These are phyloP conservation scores for Melanotaenia boesemani DNA, from an alignment of 2,797 vertebrate genomes.

Conservation along the genomic window DNA sequence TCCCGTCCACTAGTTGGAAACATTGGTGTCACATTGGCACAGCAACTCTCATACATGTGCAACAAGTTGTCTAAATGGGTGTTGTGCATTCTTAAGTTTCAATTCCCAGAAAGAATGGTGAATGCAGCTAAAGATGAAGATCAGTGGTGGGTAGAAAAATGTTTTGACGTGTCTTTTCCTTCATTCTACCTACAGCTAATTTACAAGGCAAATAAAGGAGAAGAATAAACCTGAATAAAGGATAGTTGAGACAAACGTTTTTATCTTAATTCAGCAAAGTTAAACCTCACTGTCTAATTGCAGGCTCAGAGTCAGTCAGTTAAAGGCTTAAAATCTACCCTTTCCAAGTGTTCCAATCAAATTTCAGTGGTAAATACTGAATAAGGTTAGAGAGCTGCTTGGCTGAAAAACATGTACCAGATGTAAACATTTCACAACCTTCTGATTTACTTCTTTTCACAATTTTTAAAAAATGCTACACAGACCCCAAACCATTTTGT, in stretches of 20 bases:
- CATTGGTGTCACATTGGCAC: conserved; percentile 7
- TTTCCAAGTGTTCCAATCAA: conserved; percentile 6
- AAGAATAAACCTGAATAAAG: background rate
- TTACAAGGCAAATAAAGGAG: background rate
- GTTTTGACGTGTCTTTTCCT: background rate
- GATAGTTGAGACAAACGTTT: background rate
- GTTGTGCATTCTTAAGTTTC: conserved; percentile 41
- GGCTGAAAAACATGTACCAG: conserved; percentile 18
- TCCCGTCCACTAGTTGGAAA: conserved; percentile 2
- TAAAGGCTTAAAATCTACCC: background rate
- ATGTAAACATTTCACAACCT: conserved; percentile 39
- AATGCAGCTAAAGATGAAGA: conserved; percentile 12
- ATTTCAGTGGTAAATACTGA: conserved; percentile 18
- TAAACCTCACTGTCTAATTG: background rate
- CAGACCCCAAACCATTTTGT: conserved; percentile 38
- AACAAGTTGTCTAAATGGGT: conserved; percentile 11
- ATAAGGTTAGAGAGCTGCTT: conserved; percentile 5
- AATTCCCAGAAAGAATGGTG: conserved; percentile 20
- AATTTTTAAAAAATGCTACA: conserved; percentile 35
- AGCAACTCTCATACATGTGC: conserved; percentile 12
- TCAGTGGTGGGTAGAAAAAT: conserved; percentile 1
- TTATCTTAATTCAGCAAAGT: background rate
- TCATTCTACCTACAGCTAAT: background rate
- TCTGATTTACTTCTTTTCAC: conserved; percentile 33
- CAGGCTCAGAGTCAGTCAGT: background rate